Base-by-base conservation (phyloP, 2,888 invertebrate genomes). In the Dichetophora obliterata region DNA sequence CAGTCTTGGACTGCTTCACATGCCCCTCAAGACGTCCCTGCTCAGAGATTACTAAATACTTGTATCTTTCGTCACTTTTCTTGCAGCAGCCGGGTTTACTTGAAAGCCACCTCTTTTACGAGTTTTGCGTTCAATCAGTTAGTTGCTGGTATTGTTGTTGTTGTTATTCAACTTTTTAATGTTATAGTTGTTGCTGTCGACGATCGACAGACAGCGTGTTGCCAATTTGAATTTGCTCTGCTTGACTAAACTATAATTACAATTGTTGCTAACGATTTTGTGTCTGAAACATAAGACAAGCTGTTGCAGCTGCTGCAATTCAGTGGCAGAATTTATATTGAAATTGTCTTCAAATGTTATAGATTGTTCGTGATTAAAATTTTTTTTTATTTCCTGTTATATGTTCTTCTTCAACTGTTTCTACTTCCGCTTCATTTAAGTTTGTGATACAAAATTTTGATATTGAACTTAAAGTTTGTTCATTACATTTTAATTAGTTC, bases 141-240 rank as follows among this genome's bases (percentile, higher is more conserved):
- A 5, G 61, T 5, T 71, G n/a, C 0, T 54, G 34, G 34, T 70
- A 1, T 4, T 54, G n/a, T 70, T 31, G 24, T 31, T 14, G 27
- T 52, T 70, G 16, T 19, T 57, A 54, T 54, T 34, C 11, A 54
- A 5, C 48, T 37, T 65, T 65, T 27, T 34, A 19, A 5, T 31
- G 31, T 37, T 65, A 19, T 37, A 34, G 65, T 65, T 65, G 68
- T 68, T 48, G 68, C 34, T 37, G 31, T 61, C 24, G 22, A 16
- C 61, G 61, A 61, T 65, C 24, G 65, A 37, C 34, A 37, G 65
- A 37, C 34, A 37, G 43, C n/a, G 57, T 57, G 71, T 59, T 72
- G 59, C 61, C 72, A 72, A 72, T 72, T 72, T 72, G 37, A 72
- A 59, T 72, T 72, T 61, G 61, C 34, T 59, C 37, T 48, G 57